Conservation (phyloP, 2,888 invertebrate genomes). For the Sthenelais limicola region DNA sequence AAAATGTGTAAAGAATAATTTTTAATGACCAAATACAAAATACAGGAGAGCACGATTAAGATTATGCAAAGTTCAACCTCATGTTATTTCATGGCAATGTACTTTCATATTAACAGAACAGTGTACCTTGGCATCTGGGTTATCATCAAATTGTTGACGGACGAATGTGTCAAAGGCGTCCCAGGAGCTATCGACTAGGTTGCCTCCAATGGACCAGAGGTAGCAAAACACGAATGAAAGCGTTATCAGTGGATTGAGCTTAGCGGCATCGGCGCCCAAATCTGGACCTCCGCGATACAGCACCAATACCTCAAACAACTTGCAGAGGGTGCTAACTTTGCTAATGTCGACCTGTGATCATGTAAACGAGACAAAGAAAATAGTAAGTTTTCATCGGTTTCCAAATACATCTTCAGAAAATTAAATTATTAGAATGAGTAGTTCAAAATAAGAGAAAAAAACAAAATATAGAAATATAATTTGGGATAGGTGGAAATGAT, state of each 20-base stretch:
- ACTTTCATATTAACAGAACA: conserved; percentile 15
- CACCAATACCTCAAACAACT: conserved; percentile 81
- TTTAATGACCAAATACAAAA: not conserved
- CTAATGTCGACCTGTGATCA: conserved; percentile 82
- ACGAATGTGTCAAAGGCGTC: conserved; percentile 81
- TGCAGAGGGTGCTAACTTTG: conserved; percentile 84
- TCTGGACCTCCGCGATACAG: conserved; percentile 79
- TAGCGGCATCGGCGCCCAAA: conserved; percentile 75
- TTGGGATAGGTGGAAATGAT: no score
- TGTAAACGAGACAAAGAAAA: no score
- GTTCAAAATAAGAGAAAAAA: no score
- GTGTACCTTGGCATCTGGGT: conserved; percentile 78
- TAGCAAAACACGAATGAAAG: conserved; percentile 87
- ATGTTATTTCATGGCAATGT: not conserved
- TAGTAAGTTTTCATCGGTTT: no score
- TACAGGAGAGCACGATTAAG: not conserved
- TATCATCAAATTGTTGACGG: conserved; percentile 81
- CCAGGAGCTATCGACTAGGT: conserved; percentile 81
- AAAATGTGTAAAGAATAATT: not conserved
- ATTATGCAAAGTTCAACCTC: no score
- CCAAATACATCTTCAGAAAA: no score
- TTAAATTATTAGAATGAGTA: no score
- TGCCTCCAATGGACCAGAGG: conserved; percentile 90
- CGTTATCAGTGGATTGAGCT: conserved; percentile 79
- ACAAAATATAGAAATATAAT: no score